Base-by-base conservation (phyloP, 2,888 invertebrate genomes). In the Lutraria lutraria region DNA sequence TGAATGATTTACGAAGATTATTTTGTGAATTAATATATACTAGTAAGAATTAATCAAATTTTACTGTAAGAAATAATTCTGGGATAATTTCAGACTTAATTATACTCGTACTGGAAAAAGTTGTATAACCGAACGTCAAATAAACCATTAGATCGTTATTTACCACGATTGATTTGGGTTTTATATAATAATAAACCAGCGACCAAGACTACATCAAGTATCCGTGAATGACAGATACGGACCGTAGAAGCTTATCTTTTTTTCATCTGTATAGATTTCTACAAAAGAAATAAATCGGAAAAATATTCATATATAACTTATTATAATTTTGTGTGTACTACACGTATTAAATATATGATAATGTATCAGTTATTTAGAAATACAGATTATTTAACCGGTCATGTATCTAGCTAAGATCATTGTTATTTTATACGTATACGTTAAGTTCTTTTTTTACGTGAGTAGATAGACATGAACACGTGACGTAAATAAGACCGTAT, bases 401-500 rank as follows among this genome's bases (percentile, higher is more conserved):
- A 25, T 68, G 63, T 25, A 68, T 68, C 25, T 25, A 68, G 25
- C 25, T 68, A 25, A 68, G 25, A 68, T 34, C 19, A 15, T 34
- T 63, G 63, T 12, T 76, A 76, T 34, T 34, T 76, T 31, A 76
- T 76, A 76, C 31, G 76, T 76, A 76, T 76, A 34, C 34, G 15
- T 76, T 76, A 76, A 76, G 31, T 31, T 19, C 25, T n/a, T 19
- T 76, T 31, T 34, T 34, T 76, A 76, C 19, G 31, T 2, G 10
- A 31, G 34, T 19, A 31, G 16, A 19, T 31, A 19, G 19, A 15
- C n/a, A n/a, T n/a, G n/a, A n/a, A n/a, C 76, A 19, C 25, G 76
- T 76, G 76, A 76, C 76, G 76, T 31, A 76, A 34, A 31, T 31
- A 76, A 16, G 76, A 19, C 34, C 31, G 16, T 76, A 34, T 25